These are phyloP conservation scores for Papilio xuthus DNA, from an alignment of 1,140 invertebrate genomes.

Conservation along the genomic window DNA sequence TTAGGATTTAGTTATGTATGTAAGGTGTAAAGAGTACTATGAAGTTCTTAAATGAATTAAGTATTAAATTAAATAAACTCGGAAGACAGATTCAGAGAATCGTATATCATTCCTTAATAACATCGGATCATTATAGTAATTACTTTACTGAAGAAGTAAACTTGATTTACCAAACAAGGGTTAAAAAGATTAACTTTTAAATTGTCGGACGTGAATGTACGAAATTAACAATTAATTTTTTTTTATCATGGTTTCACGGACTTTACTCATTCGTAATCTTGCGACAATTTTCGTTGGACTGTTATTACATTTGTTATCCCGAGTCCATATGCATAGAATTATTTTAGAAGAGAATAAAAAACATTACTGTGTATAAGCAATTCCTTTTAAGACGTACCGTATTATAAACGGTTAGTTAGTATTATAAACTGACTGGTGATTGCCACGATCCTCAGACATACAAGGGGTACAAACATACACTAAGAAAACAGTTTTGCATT, in stretches of 20 bases:
- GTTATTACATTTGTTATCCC: too few species aligned
- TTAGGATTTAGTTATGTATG: too few species aligned
- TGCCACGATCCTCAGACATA: too few species aligned
- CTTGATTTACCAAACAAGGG: constrained; percentile 16
- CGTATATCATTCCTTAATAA: constrained; percentile 7
- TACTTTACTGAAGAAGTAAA: not conserved
- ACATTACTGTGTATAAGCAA: too few species aligned
- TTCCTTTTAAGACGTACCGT: too few species aligned
- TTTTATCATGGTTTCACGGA: not conserved
- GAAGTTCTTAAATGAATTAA: not conserved
- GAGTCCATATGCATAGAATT: too few species aligned
- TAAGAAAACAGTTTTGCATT: too few species aligned
- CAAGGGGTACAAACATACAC: too few species aligned
- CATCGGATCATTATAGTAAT: constrained; percentile 1
- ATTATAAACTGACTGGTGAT: too few species aligned
- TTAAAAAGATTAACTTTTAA: constrained; percentile 19
- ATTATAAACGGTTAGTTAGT: too few species aligned
- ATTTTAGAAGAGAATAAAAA: too few species aligned
- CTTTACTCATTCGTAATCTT: not conserved
- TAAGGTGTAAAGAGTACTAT: too few species aligned
- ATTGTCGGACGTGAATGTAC: constrained; percentile 1
- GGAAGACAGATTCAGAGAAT: not conserved
- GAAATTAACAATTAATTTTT: constrained; percentile 3
- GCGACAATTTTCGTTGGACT: not conserved
- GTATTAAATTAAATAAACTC: not conserved